phyloP scores from a whole-genome alignment of 2,888 invertebrate genomes.

The Sacculina carcini region DNA sequence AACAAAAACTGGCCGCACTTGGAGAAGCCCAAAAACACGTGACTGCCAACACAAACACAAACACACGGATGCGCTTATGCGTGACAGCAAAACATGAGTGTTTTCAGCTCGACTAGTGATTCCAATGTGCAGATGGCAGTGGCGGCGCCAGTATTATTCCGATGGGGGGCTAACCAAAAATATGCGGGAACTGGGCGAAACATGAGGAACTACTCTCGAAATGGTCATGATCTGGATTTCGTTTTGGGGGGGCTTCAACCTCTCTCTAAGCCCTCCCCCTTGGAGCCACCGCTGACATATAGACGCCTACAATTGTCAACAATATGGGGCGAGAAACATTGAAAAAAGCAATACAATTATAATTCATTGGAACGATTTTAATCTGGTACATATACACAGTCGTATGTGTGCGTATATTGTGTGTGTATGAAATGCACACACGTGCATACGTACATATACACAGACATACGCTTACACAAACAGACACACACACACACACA shows the following conservation, averaged over 20 bases:
- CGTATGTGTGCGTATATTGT: not conserved
- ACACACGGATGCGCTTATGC: slow-evolving; percentile 1
- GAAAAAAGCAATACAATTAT: not conserved
- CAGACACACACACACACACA: too few relatives aligned
- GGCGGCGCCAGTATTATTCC: not conserved
- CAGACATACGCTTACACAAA: too few relatives aligned
- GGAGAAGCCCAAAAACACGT: slow-evolving; percentile 83
- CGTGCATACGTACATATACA: not conserved
- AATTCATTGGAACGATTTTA: not conserved
- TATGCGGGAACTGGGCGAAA: too few relatives aligned
- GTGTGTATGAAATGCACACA: too few relatives aligned
- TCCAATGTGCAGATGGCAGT: not conserved
- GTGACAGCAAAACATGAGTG: not conserved
- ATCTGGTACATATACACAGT: not conserved
- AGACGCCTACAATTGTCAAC: not conserved
- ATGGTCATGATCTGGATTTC: not conserved
- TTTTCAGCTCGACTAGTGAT: not conserved
- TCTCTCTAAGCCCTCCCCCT: too few relatives aligned
- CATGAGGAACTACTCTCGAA: too few relatives aligned
- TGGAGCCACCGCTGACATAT: not conserved
- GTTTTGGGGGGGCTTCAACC: not conserved
- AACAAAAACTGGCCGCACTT: slow-evolving; percentile 74
- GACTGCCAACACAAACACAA: slow-evolving; percentile 27
- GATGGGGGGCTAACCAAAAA: not conserved
- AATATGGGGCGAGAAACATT: not conserved